Conservation (phyloP, 1,140 invertebrate species). For the Phocides pigmalion region DNA sequence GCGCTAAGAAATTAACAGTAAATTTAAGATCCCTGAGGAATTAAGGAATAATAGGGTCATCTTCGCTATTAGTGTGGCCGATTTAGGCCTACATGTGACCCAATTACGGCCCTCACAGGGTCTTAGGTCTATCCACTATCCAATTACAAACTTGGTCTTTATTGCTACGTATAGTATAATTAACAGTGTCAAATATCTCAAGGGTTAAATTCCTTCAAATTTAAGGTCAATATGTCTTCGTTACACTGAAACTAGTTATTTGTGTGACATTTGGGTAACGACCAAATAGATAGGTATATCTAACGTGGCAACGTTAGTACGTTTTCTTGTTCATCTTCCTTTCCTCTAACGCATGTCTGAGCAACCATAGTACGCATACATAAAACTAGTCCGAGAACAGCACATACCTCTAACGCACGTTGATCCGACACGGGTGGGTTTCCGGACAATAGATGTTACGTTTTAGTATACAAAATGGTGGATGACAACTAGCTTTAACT, state of each 20-base stretch:
- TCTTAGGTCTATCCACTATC: conserved; percentile 3
- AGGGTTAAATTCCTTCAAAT: conserved; percentile 5
- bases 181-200: conserved; percentile 1
- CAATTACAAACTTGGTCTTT: conserved; percentile 17
- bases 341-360: no score
- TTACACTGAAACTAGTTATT: background rate
- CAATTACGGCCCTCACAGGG: conserved; percentile 1
- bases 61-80: conserved; percentile 8
- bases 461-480: no score
- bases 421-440: no score
- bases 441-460: no score
- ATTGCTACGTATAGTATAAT: conserved; percentile 11
- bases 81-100: conserved; percentile 14
- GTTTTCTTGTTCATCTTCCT: no score
- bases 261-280: no score
- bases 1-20: background rate
- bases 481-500: no score
- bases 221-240: background rate
- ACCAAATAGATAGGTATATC: no score
- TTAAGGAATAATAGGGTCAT: conserved; percentile 19
- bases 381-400: no score
- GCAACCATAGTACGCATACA: no score
- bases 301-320: no score
- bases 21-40: background rate
- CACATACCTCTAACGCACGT: no score